A percentile compares a stretch with the other conserved stretches of the same genome.
These are phyloP conservation scores for Zosterops borbonicus DNA, from an alignment of 2,113 vertebrate species.

Conservation along the genomic window DNA sequence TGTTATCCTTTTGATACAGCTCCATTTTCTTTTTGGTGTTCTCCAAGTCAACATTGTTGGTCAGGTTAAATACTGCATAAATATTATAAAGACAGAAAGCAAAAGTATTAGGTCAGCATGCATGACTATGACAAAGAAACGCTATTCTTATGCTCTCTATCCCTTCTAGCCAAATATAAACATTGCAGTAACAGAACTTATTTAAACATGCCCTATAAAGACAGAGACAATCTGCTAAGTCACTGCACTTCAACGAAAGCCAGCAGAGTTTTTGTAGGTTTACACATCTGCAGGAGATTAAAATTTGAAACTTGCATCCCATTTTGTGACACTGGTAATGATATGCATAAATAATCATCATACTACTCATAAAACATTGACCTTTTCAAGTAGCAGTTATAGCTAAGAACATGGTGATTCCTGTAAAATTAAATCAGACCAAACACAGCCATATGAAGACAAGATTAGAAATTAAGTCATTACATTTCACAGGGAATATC, in stretches of 20 bases:
- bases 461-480: not conserved
- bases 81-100: slow-evolving; percentile 27
- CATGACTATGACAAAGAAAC: not conserved
- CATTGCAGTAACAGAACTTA: not conserved
- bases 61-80: slow-evolving; percentile 90
- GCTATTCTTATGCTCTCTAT: not conserved
- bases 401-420: not conserved
- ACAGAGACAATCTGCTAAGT: not conserved
- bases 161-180: not conserved
- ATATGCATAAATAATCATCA: not conserved
- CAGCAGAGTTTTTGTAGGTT: not conserved
- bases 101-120: not conserved
- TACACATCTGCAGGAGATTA: not conserved
- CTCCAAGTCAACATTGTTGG: slow-evolving; percentile 94
- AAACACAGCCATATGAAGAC: not conserved
- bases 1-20: slow-evolving; percentile 93
- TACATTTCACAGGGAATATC: not conserved
- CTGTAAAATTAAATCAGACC: not conserved
- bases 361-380: not conserved
- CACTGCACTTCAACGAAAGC: not conserved
- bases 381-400: not conserved
- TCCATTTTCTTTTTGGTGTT: slow-evolving; percentile 94
- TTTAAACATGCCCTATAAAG: not conserved
- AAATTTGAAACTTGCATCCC: not conserved
- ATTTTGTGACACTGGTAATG: not conserved